Evolutionary conservation across 1,140 invertebrate species (phyloP).

Genomic region (Monomorium pharaonis): DNA sequence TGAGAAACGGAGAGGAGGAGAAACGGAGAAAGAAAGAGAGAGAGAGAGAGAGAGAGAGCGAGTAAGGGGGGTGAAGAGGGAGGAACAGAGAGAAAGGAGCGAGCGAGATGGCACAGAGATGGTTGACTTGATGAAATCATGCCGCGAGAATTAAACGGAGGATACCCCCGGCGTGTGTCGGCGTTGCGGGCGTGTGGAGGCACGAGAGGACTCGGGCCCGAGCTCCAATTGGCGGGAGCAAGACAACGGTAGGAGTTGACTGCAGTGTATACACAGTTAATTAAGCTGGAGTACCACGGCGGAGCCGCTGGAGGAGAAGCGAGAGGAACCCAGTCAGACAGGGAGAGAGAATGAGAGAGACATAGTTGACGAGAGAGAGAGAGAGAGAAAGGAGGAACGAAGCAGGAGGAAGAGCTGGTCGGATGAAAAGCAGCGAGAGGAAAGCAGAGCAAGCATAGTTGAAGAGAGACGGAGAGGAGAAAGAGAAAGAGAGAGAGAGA

Average conservation of each 20-base stretch:
- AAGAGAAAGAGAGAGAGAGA: slow-evolving; percentile 34
- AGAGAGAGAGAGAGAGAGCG: slow-evolving; percentile 14
- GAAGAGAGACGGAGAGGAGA: slow-evolving; percentile 41
- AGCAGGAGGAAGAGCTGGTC: slow-evolving; percentile 32
- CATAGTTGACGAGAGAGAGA: neutral
- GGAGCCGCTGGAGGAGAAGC: slow-evolving; percentile 49
- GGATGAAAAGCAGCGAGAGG: slow-evolving; percentile 16
- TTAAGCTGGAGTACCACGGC: slow-evolving; percentile 81
- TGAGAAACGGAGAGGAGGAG: slow-evolving; percentile 24
- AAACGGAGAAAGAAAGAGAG: neutral
- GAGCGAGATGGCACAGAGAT: slow-evolving; percentile 70
- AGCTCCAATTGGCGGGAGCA: slow-evolving; percentile 82
- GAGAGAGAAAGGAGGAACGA: neutral
- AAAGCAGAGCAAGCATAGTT: slow-evolving; percentile 19
- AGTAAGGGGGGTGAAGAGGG: slow-evolving; percentile 1
- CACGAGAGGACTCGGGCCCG: slow-evolving; percentile 58
- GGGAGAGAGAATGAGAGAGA: slow-evolving; percentile 54
- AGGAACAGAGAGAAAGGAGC: slow-evolving; percentile 26
- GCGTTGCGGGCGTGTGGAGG: slow-evolving; percentile 69
- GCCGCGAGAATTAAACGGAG: slow-evolving; percentile 81
- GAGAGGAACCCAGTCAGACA: slow-evolving; percentile 42
- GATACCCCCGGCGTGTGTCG: slow-evolving; percentile 77
- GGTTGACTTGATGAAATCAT: slow-evolving; percentile 85
- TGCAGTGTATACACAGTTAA: slow-evolving; percentile 85
- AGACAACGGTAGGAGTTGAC: slow-evolving; percentile 84